A percentile compares a stretch with the other conserved stretches of the same genome.
phyloP scores from a whole-genome alignment of 2,797 vertebrate species.

The Myotis planiceps region DNA sequence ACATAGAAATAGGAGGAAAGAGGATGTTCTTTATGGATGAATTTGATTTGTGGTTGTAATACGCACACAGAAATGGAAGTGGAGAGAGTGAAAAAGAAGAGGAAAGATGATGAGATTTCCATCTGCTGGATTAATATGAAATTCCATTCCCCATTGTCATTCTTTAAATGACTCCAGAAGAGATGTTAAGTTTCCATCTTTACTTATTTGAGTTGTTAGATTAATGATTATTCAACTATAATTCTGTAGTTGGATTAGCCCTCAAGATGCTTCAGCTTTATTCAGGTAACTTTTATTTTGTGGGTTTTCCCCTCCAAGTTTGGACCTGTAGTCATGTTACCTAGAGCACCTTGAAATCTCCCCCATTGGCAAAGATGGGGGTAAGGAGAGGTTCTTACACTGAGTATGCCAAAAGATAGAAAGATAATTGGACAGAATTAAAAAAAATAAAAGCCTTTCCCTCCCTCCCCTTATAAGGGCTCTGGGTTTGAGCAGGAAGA shows the following conservation, averaged over 20 bases:
- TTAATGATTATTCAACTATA: neutral
- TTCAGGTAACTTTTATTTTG: neutral
- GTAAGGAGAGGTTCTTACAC: too few species aligned
- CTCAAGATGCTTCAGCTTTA: neutral
- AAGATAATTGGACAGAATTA: too few species aligned
- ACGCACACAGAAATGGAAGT: neutral
- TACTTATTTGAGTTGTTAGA: neutral
- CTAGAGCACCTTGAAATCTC: too few species aligned
- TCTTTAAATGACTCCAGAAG: neutral
- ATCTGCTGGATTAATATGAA: neutral
- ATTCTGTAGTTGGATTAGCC: neutral
- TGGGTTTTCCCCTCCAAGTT: neutral
- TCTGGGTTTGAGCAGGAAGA: too few species aligned
- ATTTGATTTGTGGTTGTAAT: neutral
- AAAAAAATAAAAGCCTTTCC: too few species aligned
- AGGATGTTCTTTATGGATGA: neutral
- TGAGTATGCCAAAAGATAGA: too few species aligned
- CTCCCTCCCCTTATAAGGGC: too few species aligned
- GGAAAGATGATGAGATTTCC: neutral
- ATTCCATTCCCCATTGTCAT: neutral
- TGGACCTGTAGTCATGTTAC: neutral
- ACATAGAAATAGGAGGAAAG: neutral
- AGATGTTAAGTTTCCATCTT: neutral
- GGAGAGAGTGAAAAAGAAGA: neutral
- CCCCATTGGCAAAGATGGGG: too few species aligned